phyloP scores from a whole-genome alignment of 2,113 vertebrate genomes.

The Scomber scombrus region DNA sequence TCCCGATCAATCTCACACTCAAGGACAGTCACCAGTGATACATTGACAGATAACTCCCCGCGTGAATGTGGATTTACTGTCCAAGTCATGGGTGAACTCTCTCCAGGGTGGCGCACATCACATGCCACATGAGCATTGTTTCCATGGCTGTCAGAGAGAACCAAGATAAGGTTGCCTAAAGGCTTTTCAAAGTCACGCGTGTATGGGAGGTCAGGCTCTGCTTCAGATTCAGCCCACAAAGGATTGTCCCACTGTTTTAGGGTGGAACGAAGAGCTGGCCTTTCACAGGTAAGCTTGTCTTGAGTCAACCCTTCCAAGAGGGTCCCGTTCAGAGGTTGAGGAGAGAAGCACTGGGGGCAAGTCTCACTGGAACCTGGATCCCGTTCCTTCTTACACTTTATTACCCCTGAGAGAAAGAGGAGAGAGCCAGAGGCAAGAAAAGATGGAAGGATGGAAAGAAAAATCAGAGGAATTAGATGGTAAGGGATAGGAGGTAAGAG shows the following conservation, averaged over 20 bases:
- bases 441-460: neutral
- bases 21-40: constrained; percentile 78
- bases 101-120: constrained; percentile 77
- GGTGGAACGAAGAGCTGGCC: constrained; percentile 78
- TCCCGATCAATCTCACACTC: constrained; percentile 87
- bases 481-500: neutral
- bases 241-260: constrained; percentile 81
- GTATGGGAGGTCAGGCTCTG: constrained; percentile 82
- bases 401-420: constrained; percentile 75
- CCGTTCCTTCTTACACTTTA: constrained; percentile 88
- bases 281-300: constrained; percentile 79
- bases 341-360: constrained; percentile 82
- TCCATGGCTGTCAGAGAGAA: constrained; percentile 85
- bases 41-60: constrained; percentile 77
- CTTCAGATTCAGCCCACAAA: constrained; percentile 77
- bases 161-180: constrained; percentile 80
- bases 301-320: constrained; percentile 68
- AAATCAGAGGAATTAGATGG: neutral
- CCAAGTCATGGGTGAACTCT: constrained; percentile 79
- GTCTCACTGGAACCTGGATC: constrained; percentile 65
- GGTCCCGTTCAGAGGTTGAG: constrained; percentile 79
- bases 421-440: neutral
- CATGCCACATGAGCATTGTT: constrained; percentile 86
- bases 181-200: constrained; percentile 82
- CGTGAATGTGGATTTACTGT: constrained; percentile 56